Evolutionary conservation across 2,888 invertebrate genomes (phyloP), one percentile per base, ranked within the genome.

Genomic region (Dysmachus trigonus): DNA sequence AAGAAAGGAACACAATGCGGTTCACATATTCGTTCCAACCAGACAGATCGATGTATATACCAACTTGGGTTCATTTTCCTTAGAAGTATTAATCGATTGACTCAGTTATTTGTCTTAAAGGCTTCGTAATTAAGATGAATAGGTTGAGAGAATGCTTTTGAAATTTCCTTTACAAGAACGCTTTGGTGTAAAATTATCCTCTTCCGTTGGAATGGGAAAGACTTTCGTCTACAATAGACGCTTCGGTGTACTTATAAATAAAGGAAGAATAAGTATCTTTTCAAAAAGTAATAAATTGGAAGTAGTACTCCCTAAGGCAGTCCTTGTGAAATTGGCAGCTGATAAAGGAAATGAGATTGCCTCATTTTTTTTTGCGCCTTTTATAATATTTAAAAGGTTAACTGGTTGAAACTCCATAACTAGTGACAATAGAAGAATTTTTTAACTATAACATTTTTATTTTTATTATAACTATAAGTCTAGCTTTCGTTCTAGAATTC

Each of bases 121-220:
- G 71, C 83, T 83, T 38, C 8, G 38, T 83, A 83, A 83, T 83
- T 83, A 83, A 83, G 83, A 83, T 83, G 83, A 83, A 83, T 83
- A 83, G 83, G 53, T 82, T 53, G 62, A 53, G 33, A 82, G 81
- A 62, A 53, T 82, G 81, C 81, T 82, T 82, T 62, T 62, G 81
- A 62, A 62, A 62, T 62, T 82, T 77, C 51, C 30, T 35, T 30
- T 53, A 62, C 30, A 77, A 82, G 33, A 62, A 82, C 62, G 53
- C 81, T 62, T 62, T 22, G 62, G 30, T 62, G 53, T 41, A 41
- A 82, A 82, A 33, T 53, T 62, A 82, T 35, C 53, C 81, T 82
- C 62, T 82, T 62, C 62, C 8, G 35, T 62, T 30, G 27, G 62
- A 33, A 33, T 82, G 18, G 27, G 38, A 30, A 47, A 51, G 77